Evolutionary conservation across 2,888 invertebrate genomes (phyloP), one percentile per base, ranked within the genome.

Genomic region (Drosophila bunnanda): DNA sequence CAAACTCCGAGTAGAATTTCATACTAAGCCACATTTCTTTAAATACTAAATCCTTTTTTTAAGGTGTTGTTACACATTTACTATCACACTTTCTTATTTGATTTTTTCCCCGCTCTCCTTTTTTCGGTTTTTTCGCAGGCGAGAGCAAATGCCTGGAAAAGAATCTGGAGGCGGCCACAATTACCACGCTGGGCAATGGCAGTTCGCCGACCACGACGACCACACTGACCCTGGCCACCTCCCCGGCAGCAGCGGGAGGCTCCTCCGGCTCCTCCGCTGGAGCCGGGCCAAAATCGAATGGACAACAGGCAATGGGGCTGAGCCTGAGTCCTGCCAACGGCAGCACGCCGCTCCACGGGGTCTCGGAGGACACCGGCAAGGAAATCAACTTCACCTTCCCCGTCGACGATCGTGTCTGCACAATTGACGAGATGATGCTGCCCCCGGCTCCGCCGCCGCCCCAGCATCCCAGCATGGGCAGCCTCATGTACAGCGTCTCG

Each of bases 321-420:
- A 53, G 22, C 36, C 36, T 71, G 61, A 75, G 85, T 79, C 78
- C 79, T n/a, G 60, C 41, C 52, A 68, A 83, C 69, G 82, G 79
- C 55, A 73, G 70, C 52, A 70, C 82, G 38, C 75, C 85, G 1
- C 25, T 56, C 4, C 77, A 78, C 54, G 71, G 58, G 25, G 65
- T 50, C 25, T 17, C 38, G 8, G 65, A 60, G n/a, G 80, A 77
- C 15, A 72, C 52, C 30, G 89, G 86, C 75, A 92, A 91, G 67
- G 94, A 94, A 89, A 94, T 94, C 77, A 94, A 93, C 91, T 94
- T 94, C 86, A 94, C 94, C 89, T 94, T 94, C 91, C 94, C 94
- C 38, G 92, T 94, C 62, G 92, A 92, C 72, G 92, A 92, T 82
- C 91, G 92, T 54, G 92, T 92, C 52, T 93, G 92, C 75, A 93